These are phyloP conservation scores for Tridacna crocea DNA, from an alignment of 2,888 invertebrate species.

Conservation along the genomic window DNA sequence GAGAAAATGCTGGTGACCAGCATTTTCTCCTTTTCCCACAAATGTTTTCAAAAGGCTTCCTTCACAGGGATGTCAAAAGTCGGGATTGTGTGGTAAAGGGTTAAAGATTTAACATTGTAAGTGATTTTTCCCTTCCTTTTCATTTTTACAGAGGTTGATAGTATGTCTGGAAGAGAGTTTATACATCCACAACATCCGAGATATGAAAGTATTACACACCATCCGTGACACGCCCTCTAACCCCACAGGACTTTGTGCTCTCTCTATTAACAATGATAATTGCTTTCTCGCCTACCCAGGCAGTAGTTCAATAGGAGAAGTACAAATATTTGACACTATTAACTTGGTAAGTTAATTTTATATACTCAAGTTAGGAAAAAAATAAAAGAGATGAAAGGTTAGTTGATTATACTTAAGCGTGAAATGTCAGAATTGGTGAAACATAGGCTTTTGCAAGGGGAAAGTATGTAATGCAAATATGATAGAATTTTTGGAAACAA, in stretches of 20 bases:
- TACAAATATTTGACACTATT: conserved; percentile 96
- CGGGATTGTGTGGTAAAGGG: not conserved
- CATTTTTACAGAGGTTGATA: conserved; percentile 90
- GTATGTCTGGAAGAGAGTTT: conserved; percentile 99
- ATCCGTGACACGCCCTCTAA: conserved; percentile 99
- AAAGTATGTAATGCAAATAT: too few species aligned
- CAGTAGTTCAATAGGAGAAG: conserved; percentile 95
- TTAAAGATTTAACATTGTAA: not conserved
- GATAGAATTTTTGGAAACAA: too few species aligned
- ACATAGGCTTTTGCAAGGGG: too few species aligned
- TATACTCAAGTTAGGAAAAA: too few species aligned
- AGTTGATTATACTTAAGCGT: too few species aligned
- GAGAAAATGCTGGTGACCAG: too few species aligned
- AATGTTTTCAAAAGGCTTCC: too few species aligned
- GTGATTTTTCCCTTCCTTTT: not conserved
- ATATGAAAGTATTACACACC: conserved; percentile 99
- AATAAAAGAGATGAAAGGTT: too few species aligned
- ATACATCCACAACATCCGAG: conserved; percentile 98
- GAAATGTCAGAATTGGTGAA: too few species aligned
- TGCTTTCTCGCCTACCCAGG: conserved; percentile 99
- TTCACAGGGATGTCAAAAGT: too few species aligned
- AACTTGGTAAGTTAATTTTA: conserved; percentile 88
- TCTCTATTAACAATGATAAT: conserved; percentile 94
- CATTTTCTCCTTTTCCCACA: too few species aligned
- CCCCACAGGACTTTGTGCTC: conserved; percentile 95